Evolutionary conservation across 2,888 invertebrate species (phyloP).

Genomic region (Colletes collaris): DNA sequence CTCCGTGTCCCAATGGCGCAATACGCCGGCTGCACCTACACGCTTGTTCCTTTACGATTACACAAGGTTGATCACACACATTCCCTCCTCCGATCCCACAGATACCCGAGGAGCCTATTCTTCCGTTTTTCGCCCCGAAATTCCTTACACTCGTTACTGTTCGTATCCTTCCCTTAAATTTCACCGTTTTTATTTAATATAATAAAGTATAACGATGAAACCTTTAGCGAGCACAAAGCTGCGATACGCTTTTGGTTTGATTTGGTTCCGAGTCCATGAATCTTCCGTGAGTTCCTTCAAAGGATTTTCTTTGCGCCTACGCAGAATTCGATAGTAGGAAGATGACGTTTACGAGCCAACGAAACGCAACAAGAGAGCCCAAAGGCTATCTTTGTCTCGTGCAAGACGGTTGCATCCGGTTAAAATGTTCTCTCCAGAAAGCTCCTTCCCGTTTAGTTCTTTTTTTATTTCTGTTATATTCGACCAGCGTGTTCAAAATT

Average conservation of each 20-base stretch:
- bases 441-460: conserved; percentile 25
- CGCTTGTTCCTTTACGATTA: conserved; percentile 55
- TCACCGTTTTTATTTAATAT: too few relatives aligned
- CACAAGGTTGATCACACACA: conserved; percentile 30
- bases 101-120: background rate
- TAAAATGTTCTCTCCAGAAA: conserved; percentile 23
- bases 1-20: conserved; percentile 40
- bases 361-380: conserved; percentile 48
- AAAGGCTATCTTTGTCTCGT: conserved; percentile 61
- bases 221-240: too few relatives aligned
- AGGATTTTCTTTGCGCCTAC: conserved; percentile 53
- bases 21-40: conserved; percentile 56
- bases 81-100: conserved; percentile 2
- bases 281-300: conserved; percentile 36
- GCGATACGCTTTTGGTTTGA: too few relatives aligned
- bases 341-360: conserved; percentile 52
- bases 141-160: background rate
- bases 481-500: too few relatives aligned
- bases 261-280: background rate
- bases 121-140: background rate
- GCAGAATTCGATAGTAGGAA: conserved; percentile 55
- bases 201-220: too few relatives aligned
- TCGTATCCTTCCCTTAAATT: too few relatives aligned
- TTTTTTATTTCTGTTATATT: background rate
- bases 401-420: conserved; percentile 56